Evolutionary conservation across 2,797 vertebrate genomes (phyloP), one percentile per base, ranked within the genome.

Genomic region (Pygocentrus nattereri): DNA sequence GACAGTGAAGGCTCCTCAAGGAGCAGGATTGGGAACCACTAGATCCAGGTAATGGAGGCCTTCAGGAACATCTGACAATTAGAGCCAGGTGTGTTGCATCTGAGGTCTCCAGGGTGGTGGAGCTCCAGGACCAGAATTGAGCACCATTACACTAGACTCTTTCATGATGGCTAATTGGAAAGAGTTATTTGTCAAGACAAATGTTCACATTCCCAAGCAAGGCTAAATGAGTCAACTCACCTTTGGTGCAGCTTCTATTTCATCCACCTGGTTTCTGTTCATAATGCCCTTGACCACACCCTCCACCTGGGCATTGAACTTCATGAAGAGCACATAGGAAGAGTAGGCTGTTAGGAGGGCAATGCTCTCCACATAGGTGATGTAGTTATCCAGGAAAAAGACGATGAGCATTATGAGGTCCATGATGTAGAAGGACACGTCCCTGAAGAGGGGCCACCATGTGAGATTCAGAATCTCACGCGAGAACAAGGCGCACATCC

Each of bases 361-460:
- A 16, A 96, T 62, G 82, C 98, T 99, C 89, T 99, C 98, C 85
- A 78, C 86, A 89, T 96, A 83, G 56, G 93, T 91, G 89, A 99
- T 99, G 86, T 95, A 79, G 84, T 99, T 99, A 95, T 98, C 97
- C 96, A 98, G 90, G 90, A 99, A 99, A 93, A 99, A 99, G 84
- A 95, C 90, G 84, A 99, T 99, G 79, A 99, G 95, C 94, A 99
- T 96, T 87, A 98, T 94, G 90, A 99, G 92, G 90, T 96, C 97
- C 81, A 98, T 0, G 31, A 97, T 98, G 91, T 99, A 99, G 93
- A 99, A 99, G 44, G 95, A 95, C 88, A 98, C 97, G 78, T 99
- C 97, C 88, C 98, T 94, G 92, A 99, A 99, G 65, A 99, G 97
- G 18, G 98, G 98, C 98, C 98, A 99, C 98, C 98, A 99, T 15